Conservation (phyloP, 2,797 vertebrate species). For the Sebastes hopkinsi region DNA sequence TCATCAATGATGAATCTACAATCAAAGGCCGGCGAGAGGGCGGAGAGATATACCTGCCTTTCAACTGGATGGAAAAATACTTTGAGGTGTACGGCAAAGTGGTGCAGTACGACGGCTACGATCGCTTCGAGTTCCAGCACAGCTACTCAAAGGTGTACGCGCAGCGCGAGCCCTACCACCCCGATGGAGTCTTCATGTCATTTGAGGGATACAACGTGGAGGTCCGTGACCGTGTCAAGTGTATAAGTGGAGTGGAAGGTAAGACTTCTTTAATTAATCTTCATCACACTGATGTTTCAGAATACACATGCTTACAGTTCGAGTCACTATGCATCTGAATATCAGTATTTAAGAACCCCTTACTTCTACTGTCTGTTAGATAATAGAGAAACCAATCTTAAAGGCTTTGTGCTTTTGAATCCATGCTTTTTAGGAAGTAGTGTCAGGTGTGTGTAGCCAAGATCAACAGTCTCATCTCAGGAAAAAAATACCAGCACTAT, state of each 20-base stretch:
- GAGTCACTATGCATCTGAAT: background rate
- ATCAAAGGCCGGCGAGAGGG: constrained; percentile 92
- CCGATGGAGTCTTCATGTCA: constrained; percentile 97
- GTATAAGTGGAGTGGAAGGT: constrained; percentile 98
- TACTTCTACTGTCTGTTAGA: background rate
- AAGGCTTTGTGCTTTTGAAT: background rate
- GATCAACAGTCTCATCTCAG: background rate
- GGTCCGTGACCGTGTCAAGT: constrained; percentile 96
- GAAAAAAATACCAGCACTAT: background rate
- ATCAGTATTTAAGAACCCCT: too few relatives aligned
- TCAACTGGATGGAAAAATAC: constrained; percentile 96
- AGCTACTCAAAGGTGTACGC: constrained; percentile 97
- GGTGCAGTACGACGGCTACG: constrained; percentile 91
- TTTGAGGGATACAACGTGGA: constrained; percentile 99
- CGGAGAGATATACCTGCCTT: constrained; percentile 92
- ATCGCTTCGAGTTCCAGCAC: constrained; percentile 97
- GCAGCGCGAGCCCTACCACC: constrained; percentile 93
- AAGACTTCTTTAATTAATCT: constrained; percentile 2
- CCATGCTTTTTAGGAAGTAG: too few relatives aligned
- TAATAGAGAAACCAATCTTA: background rate
- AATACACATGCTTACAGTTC: background rate
- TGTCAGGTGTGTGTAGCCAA: background rate
- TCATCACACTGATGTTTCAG: background rate
- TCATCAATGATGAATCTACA: constrained; percentile 94
- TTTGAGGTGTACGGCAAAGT: constrained; percentile 97